Evolutionary conservation across 2,113 vertebrate species (phyloP).

Genomic region (Chaetops frenatus): DNA sequence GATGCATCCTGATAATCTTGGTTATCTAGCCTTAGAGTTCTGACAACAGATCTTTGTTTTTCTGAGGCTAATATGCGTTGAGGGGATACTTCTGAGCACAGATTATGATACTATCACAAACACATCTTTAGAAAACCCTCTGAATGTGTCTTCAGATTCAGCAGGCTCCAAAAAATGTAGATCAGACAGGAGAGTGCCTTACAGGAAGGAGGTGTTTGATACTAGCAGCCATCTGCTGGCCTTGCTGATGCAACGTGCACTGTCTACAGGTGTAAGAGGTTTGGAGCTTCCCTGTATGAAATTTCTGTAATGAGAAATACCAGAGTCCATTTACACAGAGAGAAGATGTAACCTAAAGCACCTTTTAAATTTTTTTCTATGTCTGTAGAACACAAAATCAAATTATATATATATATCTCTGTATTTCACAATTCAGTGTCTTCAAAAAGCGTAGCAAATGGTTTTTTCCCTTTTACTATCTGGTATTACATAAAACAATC

Average conservation of each 20-base stretch:
- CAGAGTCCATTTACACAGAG: neutral
- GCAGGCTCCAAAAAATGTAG: neutral
- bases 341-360: neutral
- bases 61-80: neutral
- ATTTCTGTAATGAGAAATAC: neutral
- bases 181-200: neutral
- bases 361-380: neutral
- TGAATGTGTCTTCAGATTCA: neutral
- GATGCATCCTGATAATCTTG: neutral
- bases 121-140: neutral
- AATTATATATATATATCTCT: rapidly evolving
- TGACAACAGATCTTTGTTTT: neutral
- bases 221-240: neutral
- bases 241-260: neutral
- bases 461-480: neutral
- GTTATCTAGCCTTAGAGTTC: neutral
- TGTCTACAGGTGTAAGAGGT: neutral
- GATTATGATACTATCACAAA: neutral
- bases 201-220: neutral
- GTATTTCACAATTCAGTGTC: neutral
- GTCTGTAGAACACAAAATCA: neutral
- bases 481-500: neutral
- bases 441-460: neutral
- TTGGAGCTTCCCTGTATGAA: neutral
- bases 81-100: neutral